Evolutionary conservation across 2,888 invertebrate genomes (phyloP).

Genomic region (Drosophila imparisetae): DNA sequence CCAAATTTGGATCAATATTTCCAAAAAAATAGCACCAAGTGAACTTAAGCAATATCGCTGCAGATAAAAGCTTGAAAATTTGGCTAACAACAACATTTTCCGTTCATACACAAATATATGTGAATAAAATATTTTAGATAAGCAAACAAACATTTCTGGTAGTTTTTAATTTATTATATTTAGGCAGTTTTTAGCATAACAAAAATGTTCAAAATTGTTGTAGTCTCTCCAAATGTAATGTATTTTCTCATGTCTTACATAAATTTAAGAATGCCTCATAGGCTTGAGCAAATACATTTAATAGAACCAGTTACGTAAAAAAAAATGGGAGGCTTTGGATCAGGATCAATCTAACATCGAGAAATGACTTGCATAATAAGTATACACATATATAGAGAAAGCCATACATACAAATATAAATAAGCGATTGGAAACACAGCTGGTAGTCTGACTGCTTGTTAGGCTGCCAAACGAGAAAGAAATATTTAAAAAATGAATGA

Average conservation of each 20-base stretch:
- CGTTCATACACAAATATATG: not conserved
- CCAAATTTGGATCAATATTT: not conserved
- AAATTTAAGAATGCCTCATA: not conserved
- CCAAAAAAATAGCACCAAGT: not conserved
- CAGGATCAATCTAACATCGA: constrained; percentile 5
- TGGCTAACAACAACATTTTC: not conserved
- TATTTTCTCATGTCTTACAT: not conserved
- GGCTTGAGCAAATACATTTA: not conserved
- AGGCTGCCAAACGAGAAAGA: constrained; percentile 29
- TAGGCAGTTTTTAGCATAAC: not conserved
- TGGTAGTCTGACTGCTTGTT: constrained; percentile 43
- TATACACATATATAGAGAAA: constrained; percentile 3
- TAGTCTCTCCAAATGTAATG: not conserved
- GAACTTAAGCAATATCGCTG: not conserved
- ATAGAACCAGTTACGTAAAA: not conserved
- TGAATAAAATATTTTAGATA: not conserved
- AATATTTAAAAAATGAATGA: constrained; percentile 57
- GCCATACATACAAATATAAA: constrained; percentile 14
- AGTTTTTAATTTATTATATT: not conserved
- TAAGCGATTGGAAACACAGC: constrained; percentile 35
- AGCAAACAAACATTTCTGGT: not conserved
- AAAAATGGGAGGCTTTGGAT: not conserved
- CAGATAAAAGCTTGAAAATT: not conserved
- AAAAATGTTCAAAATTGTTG: not conserved
- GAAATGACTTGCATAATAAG: constrained; percentile 34